These are phyloP conservation scores for Gnatocerus cornutus DNA, from an alignment of 2,888 invertebrate genomes.

Conservation along the genomic window DNA sequence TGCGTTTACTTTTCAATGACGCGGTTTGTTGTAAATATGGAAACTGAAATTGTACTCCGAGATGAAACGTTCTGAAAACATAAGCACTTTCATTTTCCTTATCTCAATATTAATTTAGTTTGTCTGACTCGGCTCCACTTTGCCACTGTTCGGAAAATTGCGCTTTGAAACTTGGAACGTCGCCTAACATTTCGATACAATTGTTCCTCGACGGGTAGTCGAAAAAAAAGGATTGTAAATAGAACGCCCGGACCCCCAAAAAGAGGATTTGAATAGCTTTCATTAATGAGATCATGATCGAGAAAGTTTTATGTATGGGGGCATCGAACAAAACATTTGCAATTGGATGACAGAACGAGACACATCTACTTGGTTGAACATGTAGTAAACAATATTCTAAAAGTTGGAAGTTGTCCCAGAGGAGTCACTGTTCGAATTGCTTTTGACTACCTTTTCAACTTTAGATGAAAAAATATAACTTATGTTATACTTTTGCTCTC, in stretches of 20 bases:
- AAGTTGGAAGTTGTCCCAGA: constrained; percentile 57
- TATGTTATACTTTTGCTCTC: constrained; percentile 42
- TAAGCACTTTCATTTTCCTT: constrained; percentile 18
- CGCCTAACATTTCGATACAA: background rate
- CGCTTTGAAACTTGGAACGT: background rate
- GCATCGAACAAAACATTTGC: constrained; percentile 29
- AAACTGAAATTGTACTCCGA: background rate
- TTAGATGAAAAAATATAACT: constrained; percentile 57
- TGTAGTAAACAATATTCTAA: constrained; percentile 60
- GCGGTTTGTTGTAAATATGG: background rate
- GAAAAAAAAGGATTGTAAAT: no score
- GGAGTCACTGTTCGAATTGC: constrained; percentile 58
- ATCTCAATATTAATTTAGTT: constrained; percentile 19
- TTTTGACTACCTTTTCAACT: constrained; percentile 58
- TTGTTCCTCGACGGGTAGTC: background rate
- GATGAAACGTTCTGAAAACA: constrained; percentile 12
- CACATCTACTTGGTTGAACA: constrained; percentile 44
- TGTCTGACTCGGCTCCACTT: background rate
- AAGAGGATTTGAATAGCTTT: constrained; percentile 19
- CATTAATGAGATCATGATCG: constrained; percentile 27
- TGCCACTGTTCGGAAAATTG: constrained; percentile 1
- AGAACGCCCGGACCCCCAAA: no score
- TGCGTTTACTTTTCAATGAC: background rate
- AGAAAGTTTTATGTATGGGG: constrained; percentile 21
- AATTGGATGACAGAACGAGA: constrained; percentile 34